These are phyloP conservation scores for Cheilosia impressa DNA, from an alignment of 2,888 invertebrate genomes.

Conservation along the genomic window DNA sequence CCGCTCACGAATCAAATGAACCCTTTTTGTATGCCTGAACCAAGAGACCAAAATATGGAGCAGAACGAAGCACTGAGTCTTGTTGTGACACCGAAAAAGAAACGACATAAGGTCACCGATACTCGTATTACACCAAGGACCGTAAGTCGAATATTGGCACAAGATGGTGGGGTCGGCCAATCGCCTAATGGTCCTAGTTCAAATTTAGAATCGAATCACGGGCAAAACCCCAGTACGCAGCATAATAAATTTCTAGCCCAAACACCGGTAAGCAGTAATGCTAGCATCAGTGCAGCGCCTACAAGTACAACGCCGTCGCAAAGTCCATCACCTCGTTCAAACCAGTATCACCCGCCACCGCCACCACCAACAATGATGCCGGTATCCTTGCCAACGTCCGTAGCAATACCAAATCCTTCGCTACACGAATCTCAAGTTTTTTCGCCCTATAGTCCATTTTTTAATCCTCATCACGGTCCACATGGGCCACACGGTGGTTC, in stretches of 20 bases:
- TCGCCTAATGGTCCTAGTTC: conserved; percentile 80
- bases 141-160: conserved; percentile 93
- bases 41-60: conserved; percentile 89
- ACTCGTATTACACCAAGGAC: conserved; percentile 96
- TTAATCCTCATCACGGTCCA: conserved; percentile 86
- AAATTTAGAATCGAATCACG: conserved; percentile 83
- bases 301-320: conserved; percentile 84
- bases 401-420: conserved; percentile 98
- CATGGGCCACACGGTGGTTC: conserved; percentile 84
- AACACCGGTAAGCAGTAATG: conserved; percentile 42
- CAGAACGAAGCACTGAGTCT: conserved; percentile 97
- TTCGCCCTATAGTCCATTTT: conserved; percentile 95
- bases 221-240: conserved; percentile 85
- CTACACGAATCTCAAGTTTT: conserved; percentile 97
- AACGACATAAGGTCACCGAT: conserved; percentile 98
- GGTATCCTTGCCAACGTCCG: conserved; percentile 95
- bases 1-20: conserved; percentile 78
- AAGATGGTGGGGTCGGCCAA: conserved; percentile 90
- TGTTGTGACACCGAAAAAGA: conserved; percentile 97
- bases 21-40: conserved; percentile 87
- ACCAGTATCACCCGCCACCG: conserved; percentile 85
- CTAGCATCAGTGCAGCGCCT: conserved; percentile 78
- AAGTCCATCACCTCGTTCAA: conserved; percentile 89
- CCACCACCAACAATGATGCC: conserved; percentile 92
- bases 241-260: conserved; percentile 56